Evolutionary conservation across 2,888 invertebrate species (phyloP).

Genomic region (Anodontia alba): DNA sequence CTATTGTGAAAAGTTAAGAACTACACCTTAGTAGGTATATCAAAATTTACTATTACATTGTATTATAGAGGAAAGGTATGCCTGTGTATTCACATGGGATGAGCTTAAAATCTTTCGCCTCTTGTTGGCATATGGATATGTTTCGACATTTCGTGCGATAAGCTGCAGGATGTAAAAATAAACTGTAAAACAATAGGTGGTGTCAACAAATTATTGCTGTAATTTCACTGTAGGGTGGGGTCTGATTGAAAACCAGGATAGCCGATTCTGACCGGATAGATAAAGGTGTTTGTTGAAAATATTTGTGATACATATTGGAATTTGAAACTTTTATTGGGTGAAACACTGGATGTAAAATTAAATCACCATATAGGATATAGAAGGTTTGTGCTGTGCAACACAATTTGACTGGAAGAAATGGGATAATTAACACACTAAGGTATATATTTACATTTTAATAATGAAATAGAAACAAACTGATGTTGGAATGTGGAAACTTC

Average conservation of each 20-base stretch:
- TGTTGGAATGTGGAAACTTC: too few relatives aligned
- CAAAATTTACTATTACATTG: constrained; percentile 19
- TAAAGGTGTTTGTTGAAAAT: too few relatives aligned
- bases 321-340: not conserved
- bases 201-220: not conserved
- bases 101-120: not conserved
- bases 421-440: not conserved
- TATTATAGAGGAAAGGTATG: constrained; percentile 11
- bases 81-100: constrained; percentile 4
- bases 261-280: too few relatives aligned
- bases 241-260: not conserved
- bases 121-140: not conserved
- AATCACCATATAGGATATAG: not conserved
- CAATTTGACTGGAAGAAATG: not conserved
- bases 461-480: too few relatives aligned
- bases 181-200: not conserved
- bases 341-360: not conserved
- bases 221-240: not conserved
- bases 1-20: constrained; percentile 12
- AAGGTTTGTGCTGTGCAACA: too few relatives aligned
- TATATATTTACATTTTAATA: too few relatives aligned
- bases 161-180: not conserved
- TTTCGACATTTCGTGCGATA: not conserved
- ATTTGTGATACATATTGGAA: not conserved
- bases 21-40: constrained; percentile 6